Conservation (phyloP, 2,113 vertebrate species). For the Coryphaenoides rupestris region DNA sequence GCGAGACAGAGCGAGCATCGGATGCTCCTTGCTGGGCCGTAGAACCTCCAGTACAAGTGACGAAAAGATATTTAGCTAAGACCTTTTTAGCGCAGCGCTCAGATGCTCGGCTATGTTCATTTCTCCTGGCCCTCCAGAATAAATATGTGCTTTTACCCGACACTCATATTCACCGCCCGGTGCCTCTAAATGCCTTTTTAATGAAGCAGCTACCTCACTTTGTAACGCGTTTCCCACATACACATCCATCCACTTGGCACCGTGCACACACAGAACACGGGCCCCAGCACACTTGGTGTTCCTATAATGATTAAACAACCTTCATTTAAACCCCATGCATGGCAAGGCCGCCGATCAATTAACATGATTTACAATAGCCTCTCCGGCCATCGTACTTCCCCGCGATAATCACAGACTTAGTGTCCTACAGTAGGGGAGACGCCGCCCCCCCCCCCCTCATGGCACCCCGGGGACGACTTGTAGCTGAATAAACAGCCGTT, state of each 20-base stretch:
- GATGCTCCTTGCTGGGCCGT: no score
- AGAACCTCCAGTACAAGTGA: no score
- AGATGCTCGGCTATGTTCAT: slow-evolving; percentile 28
- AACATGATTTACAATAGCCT: slow-evolving; percentile 62
- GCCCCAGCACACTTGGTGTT: slow-evolving; percentile 46
- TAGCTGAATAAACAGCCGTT: slow-evolving; percentile 72
- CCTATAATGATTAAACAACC: slow-evolving; percentile 66
- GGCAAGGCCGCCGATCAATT: slow-evolving; percentile 63
- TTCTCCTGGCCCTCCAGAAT: slow-evolving; percentile 42
- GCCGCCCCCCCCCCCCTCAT: slow-evolving; percentile 69
- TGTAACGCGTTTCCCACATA: slow-evolving; percentile 42
- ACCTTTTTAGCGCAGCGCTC: no score
- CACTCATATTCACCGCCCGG: slow-evolving; percentile 44
- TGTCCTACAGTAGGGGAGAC: slow-evolving; percentile 65
- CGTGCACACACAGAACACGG: slow-evolving; percentile 37
- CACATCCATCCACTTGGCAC: slow-evolving; percentile 58
- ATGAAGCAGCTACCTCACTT: slow-evolving; percentile 63
- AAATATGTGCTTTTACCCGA: slow-evolving; percentile 44
- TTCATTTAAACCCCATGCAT: slow-evolving; percentile 63
- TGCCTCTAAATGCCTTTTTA: slow-evolving; percentile 66
- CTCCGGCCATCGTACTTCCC: slow-evolving; percentile 42
- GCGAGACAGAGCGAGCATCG: not conserved
- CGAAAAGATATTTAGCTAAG: no score
- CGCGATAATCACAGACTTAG: slow-evolving; percentile 48
- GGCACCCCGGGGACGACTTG: slow-evolving; percentile 65